Conservation (phyloP, 2,797 vertebrate species). For the Nannoperca australis region DNA sequence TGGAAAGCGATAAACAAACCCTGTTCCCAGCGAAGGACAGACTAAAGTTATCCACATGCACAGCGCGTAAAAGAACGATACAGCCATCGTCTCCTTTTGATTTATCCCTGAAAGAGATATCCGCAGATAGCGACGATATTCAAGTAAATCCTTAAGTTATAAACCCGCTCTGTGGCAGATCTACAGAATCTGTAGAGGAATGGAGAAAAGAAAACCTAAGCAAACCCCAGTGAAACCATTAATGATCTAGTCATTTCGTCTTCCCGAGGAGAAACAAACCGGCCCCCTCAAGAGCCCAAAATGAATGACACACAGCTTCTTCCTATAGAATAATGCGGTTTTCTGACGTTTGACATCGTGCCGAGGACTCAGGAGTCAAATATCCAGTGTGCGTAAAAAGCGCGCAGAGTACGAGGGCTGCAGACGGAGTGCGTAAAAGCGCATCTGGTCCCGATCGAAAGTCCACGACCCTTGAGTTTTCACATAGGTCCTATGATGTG, state of each 20-base stretch:
- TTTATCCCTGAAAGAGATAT: constrained; percentile 42
- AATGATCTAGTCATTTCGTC: constrained; percentile 42
- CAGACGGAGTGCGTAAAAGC: constrained; percentile 67
- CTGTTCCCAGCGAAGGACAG: constrained; percentile 67
- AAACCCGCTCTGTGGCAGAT: constrained; percentile 37
- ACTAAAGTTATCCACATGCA: constrained; percentile 74
- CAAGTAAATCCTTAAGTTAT: constrained; percentile 48
- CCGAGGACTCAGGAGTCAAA: constrained; percentile 75
- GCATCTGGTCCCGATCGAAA: constrained; percentile 60
- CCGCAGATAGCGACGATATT: constrained; percentile 30
- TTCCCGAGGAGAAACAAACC: constrained; percentile 46
- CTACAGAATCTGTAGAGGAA: constrained; percentile 23
- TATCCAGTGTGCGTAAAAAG: constrained; percentile 78
- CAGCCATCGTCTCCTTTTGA: constrained; percentile 46
- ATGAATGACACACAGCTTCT: constrained; percentile 70
- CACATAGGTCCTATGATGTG: constrained; percentile 18
- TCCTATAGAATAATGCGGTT: constrained; percentile 71
- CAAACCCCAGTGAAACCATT: constrained; percentile 28
- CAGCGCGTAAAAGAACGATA: constrained; percentile 63
- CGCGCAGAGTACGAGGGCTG: constrained; percentile 54
- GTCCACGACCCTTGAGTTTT: constrained; percentile 41
- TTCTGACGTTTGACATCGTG: constrained; percentile 72
- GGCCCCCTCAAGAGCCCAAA: constrained; percentile 32
- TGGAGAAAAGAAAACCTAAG: constrained; percentile 23
- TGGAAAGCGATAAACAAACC: constrained; percentile 82